Conservation (phyloP, 2,888 invertebrate species). For the Anthrax anthrax region DNA sequence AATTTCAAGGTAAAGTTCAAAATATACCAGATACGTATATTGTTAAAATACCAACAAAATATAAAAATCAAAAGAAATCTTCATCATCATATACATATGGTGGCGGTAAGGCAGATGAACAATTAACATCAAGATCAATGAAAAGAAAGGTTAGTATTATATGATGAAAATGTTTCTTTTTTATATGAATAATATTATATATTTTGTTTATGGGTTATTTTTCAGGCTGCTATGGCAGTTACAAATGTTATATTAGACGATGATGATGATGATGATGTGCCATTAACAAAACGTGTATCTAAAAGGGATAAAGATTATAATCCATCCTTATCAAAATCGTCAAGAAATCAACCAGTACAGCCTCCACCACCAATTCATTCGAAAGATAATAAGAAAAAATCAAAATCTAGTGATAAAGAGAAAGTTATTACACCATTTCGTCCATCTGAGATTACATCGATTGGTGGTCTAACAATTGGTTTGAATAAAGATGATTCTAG, state of each 20-base stretch:
- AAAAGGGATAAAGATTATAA: constrained; percentile 14
- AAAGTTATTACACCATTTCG: constrained; percentile 34
- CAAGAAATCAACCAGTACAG: not conserved
- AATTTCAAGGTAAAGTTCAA: constrained; percentile 39
- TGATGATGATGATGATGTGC: constrained; percentile 31
- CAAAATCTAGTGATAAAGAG: constrained; percentile 30
- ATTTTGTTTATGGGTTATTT: constrained; percentile 1
- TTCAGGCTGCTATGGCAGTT: not conserved
- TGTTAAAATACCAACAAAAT: not conserved
- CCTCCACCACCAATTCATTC: not conserved
- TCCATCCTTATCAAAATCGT: constrained; percentile 2
- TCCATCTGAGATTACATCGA: constrained; percentile 56
- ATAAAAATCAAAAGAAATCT: not conserved
- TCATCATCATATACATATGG: too few relatives aligned
- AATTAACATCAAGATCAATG: not conserved
- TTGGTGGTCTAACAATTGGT: constrained; percentile 56
- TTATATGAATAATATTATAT: not conserved
- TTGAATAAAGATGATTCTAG: constrained; percentile 40
- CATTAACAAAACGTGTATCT: constrained; percentile 33
- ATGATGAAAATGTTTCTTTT: not conserved
- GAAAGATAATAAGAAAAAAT: not conserved
- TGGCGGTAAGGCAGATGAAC: not conserved
- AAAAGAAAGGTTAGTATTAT: constrained; percentile 31
- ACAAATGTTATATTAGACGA: not conserved
- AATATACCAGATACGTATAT: not conserved